Evolutionary conservation across 2,888 invertebrate species (phyloP).

Genomic region (Ormia ochracea): DNA sequence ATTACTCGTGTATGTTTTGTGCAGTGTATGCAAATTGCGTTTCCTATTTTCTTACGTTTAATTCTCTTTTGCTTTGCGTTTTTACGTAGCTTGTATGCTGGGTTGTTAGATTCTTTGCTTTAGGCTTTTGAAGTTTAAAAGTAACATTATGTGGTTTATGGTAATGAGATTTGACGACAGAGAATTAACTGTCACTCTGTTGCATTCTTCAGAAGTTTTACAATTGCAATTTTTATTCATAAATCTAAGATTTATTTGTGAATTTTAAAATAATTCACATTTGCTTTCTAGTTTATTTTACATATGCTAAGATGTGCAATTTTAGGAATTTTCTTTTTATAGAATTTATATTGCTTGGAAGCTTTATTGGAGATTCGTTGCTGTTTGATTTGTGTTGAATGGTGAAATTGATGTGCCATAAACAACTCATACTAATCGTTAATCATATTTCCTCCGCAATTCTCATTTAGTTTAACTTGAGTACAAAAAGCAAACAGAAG

Average conservation of each 20-base stretch:
- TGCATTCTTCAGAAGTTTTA: not conserved
- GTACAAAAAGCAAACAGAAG: too few species aligned
- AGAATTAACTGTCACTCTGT: slow-evolving; percentile 56
- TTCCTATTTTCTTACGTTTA: not conserved
- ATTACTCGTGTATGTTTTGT: slow-evolving; percentile 13
- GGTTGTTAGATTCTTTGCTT: not conserved
- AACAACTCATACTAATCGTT: not conserved
- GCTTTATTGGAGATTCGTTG: slow-evolving; percentile 1
- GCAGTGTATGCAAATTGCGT: slow-evolving; percentile 44
- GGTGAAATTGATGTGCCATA: not conserved
- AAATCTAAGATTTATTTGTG: slow-evolving; percentile 57
- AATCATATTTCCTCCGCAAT: not conserved
- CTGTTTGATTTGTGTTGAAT: slow-evolving; percentile 6
- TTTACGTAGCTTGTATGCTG: not conserved
- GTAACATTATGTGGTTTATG: slow-evolving; percentile 56
- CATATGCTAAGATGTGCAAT: not conserved
- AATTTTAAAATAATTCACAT: slow-evolving; percentile 39
- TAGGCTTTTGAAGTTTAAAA: not conserved
- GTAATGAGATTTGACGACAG: slow-evolving; percentile 61
- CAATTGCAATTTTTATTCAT: slow-evolving; percentile 58
- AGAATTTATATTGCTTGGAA: not conserved
- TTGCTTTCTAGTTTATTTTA: not conserved
- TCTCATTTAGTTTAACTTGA: not conserved
- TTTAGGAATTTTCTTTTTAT: not conserved
- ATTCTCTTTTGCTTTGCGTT: not conserved